A percentile compares a stretch with the other conserved stretches of the same genome.
phyloP scores from a whole-genome alignment of 2,797 vertebrate species.

The Protonibea diacanthus region DNA sequence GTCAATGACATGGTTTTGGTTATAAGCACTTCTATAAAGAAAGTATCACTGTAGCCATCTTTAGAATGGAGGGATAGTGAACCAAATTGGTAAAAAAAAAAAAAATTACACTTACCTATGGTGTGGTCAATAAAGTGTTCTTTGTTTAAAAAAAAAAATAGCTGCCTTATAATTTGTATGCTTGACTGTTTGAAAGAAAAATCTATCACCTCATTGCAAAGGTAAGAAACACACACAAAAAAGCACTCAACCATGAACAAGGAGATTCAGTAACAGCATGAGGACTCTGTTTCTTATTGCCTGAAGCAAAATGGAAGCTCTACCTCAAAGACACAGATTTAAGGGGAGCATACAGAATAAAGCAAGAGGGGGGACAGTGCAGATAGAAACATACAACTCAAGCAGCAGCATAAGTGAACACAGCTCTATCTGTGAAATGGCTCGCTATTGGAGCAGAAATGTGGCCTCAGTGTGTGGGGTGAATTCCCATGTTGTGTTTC shows the following conservation, averaged over 20 bases:
- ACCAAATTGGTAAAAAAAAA: not conserved
- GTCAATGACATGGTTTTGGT: constrained; percentile 30
- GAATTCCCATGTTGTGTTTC: constrained; percentile 75
- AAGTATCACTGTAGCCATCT: not conserved
- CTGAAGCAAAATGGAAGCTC: constrained; percentile 35
- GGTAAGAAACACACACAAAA: constrained; percentile 18
- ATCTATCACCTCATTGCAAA: constrained; percentile 27
- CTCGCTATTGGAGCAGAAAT: constrained; percentile 41
- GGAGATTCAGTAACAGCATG: constrained; percentile 22
- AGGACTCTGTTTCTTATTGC: constrained; percentile 35
- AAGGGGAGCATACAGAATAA: constrained; percentile 37
- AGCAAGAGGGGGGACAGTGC: constrained; percentile 13
- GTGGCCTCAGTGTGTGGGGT: constrained; percentile 60
- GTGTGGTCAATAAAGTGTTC: not conserved
- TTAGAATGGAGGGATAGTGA: not conserved
- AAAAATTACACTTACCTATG: not conserved
- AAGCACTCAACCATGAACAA: constrained; percentile 36
- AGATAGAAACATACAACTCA: constrained; percentile 46
- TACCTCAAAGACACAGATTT: constrained; percentile 45
- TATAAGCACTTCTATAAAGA: constrained; percentile 1
- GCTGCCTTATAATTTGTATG: constrained; percentile 3
- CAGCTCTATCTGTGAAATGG: constrained; percentile 37
- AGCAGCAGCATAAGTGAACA: constrained; percentile 30
- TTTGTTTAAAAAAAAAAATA: constrained; percentile 15
- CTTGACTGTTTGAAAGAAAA: constrained; percentile 29